Base-by-base conservation (phyloP, 2,888 invertebrate genomes). In the Anaspis maculata region DNA sequence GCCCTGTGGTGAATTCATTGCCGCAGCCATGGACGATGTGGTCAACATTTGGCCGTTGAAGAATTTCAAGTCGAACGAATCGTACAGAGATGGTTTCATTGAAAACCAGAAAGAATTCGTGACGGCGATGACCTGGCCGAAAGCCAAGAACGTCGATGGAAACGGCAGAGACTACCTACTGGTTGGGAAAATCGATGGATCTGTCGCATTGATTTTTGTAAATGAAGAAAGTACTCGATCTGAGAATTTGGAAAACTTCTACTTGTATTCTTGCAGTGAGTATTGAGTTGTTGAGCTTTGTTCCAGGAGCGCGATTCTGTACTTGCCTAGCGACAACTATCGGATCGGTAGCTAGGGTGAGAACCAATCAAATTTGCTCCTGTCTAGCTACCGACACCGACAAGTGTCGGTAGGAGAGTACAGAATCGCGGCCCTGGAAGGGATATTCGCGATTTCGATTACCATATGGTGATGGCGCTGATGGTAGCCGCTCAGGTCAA, bases 31-130 rank as follows among this genome's bases (percentile, higher is more conserved):
- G 61, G 73, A 72, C 29, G 70, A 69, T 44, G 63, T 71, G 23
- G 49, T 77, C 28, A 76, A 77, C 50, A 68, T 77, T 33, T 77
- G 76, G 74, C 64, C 65, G 3, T 52, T 71, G 25, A 68, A 69
- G 55, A 54, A 49, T 42, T 41, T 45, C 2, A 46, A 51, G 25
- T 47, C 54, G 16, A 47, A 48, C 3, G 42, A 44, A 7, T 49
- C 52, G n/a, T 54, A 52, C 21, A 46, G 46, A 23, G 57, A 63
- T 35, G 66, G 66, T 58, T 64, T 66, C 34, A 62, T 68, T 13
- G 66, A 67, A 30, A 60, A 65, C 25, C 66, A 71, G 54, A 61
- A 59, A 35, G 67, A 59, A 39, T 66, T 65, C 60, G 67, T 70
- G 39, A 73, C 67, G 0, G 61, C 67, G 3, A 56, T 74, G 42